Conservation (phyloP, 1,140 invertebrate species). For the Procambarus virginalis region DNA sequence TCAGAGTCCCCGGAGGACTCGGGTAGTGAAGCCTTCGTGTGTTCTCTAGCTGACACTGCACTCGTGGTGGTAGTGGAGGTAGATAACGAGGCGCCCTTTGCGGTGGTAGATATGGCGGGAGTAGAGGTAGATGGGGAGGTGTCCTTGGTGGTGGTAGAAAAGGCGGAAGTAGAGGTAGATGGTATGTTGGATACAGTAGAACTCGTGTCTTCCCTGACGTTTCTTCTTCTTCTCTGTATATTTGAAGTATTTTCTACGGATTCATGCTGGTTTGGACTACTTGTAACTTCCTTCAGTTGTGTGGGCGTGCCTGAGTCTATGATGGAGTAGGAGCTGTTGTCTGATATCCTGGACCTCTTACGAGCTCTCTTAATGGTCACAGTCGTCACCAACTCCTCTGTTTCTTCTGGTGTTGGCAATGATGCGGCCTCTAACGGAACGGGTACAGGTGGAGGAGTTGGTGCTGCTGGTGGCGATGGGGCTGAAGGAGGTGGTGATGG, state of each 20-base stretch:
- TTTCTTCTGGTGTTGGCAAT: background rate
- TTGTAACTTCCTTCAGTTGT: background rate
- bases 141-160: background rate
- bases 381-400: background rate
- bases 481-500: background rate
- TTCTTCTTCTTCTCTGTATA: background rate
- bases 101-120: background rate
- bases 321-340: background rate
- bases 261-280: background rate
- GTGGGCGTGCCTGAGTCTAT: background rate
- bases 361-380: background rate
- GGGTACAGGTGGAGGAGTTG: slow-evolving; percentile 17
- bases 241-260: background rate
- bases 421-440: background rate
- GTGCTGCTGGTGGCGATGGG: background rate
- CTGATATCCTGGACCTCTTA: slow-evolving; percentile 5
- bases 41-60: slow-evolving; percentile 5
- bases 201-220: background rate
- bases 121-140: background rate
- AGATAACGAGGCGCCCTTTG: background rate
- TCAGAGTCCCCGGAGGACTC: slow-evolving; percentile 66
- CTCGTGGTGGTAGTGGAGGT: slow-evolving; percentile 25
- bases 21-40: slow-evolving; percentile 14
- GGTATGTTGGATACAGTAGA: background rate
- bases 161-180: too few species aligned